phyloP scores from a whole-genome alignment of 2,888 invertebrate genomes.

The Hoplodrina blanda region DNA sequence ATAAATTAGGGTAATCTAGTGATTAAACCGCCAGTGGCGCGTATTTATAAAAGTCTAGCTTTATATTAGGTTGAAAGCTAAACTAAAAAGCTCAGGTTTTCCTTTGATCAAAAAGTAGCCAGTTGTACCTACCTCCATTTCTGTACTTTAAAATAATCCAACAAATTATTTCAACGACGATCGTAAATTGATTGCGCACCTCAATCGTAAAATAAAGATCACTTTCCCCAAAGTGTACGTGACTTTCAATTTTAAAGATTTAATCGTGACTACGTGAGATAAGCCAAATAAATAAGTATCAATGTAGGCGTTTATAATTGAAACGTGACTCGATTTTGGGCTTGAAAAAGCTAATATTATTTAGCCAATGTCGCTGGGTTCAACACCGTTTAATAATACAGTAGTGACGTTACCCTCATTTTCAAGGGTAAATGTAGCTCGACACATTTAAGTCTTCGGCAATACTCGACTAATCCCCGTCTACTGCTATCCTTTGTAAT shows the following conservation, averaged over 20 bases:
- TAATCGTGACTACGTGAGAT: conserved; percentile 30
- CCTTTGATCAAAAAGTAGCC: neutral
- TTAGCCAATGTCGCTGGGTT: neutral
- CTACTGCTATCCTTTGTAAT: conserved; percentile 21
- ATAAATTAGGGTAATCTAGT: too few species aligned
- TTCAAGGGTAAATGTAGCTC: conserved; percentile 9
- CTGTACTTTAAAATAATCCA: neutral
- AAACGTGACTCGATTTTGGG: conserved; percentile 36
- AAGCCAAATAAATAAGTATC: conserved; percentile 23
- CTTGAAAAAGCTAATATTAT: conserved; percentile 14
- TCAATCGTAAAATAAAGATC: conserved; percentile 32
- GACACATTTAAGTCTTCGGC: conserved; percentile 23
- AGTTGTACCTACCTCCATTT: neutral
- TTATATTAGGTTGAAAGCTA: neutral
- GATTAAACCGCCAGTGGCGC: too few species aligned
- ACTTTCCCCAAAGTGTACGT: conserved; percentile 31
- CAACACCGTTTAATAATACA: conserved; percentile 7
- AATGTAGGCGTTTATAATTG: conserved; percentile 23
- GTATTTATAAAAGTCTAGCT: neutral
- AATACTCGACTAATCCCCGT: conserved; percentile 33
- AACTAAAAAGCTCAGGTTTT: too few species aligned
- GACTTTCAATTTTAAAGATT: conserved; percentile 38
- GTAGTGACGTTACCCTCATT: neutral
- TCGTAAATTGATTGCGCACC: conserved; percentile 4
- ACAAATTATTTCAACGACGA: neutral